These are phyloP conservation scores for Aculops lycopersici DNA, from an alignment of 1,140 invertebrate species.

Conservation along the genomic window DNA sequence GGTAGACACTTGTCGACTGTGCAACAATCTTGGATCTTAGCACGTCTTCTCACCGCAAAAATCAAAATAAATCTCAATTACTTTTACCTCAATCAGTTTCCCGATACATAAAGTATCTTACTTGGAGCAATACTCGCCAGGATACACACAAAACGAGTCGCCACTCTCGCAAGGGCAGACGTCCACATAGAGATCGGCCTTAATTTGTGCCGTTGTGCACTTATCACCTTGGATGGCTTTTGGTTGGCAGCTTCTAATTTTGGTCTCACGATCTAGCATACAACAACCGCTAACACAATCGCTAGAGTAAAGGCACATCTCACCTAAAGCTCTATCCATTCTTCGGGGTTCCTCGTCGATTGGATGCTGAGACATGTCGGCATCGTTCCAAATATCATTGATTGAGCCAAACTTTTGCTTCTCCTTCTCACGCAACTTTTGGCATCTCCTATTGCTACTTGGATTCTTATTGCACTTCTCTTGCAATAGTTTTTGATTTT, in stretches of 20 bases:
- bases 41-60: too few species aligned
- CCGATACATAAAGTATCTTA: too few species aligned
- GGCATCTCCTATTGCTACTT: too few species aligned
- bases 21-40: too few species aligned
- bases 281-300: constrained; percentile 9
- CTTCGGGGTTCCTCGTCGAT: constrained; percentile 9
- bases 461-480: too few species aligned
- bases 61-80: too few species aligned
- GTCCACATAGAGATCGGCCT: constrained; percentile 9
- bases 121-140: background rate
- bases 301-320: constrained; percentile 8
- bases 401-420: background rate
- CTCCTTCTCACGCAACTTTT: background rate
- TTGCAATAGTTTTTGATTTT: too few species aligned
- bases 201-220: constrained; percentile 9
- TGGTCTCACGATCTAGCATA: constrained; percentile 7
- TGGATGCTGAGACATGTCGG: constrained; percentile 9
- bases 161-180: constrained; percentile 9
- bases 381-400: constrained; percentile 6
- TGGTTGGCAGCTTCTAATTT: constrained; percentile 8
- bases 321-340: constrained; percentile 6
- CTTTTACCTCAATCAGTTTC: too few species aligned
- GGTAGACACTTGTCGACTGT: too few species aligned
- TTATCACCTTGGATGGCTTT: constrained; percentile 7
- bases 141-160: background rate